Base-by-base conservation (phyloP, 1,140 invertebrate genomes). In the Eurosta solidaginis region DNA sequence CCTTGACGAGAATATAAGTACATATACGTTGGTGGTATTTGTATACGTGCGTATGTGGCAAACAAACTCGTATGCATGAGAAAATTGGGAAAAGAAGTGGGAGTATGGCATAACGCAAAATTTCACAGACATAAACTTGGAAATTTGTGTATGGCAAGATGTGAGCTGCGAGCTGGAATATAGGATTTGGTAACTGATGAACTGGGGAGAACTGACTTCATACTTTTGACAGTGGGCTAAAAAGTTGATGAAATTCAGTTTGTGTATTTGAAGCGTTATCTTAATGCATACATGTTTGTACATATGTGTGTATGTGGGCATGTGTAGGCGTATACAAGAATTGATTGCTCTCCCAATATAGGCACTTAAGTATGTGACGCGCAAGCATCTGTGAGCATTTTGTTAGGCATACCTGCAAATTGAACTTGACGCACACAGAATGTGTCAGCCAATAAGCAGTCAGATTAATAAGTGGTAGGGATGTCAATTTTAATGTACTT, bases 181-280 rank as follows among this genome's bases (percentile, higher is more conserved):
- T 40, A 40, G 59, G 59, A 68, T 20, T 68, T 68, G 33, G 59
- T 68, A 68, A 40, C 59, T 68, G 59, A 68, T 68, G 59, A 68
- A 68, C 33, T 68, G 54, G 12, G 17, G n/a, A n/a, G n/a, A n/a
- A n/a, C n/a, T n/a, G n/a, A n/a, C n/a, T n/a, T n/a, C n/a, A n/a
- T n/a, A n/a, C n/a, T n/a, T n/a, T n/a, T n/a, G n/a, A n/a, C n/a
- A n/a, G n/a, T n/a, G 54, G 10, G 22, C 59, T 27, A 25, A 22
- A 54, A 22, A 54, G 22, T 25, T 68, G 33, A 68, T 33, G 36
- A 20, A 63, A 63, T 22, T 63, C 29, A 63, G n/a, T n/a, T n/a
- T 49, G 17, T 17, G 17, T 14, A 17, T 49, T 12, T 17, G 29
- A 63, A 17, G 29, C n/a, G 29, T 33, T 63, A 22, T 12, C 54